phyloP scores from a whole-genome alignment of 2,888 invertebrate species.

The Sacculina carcini region DNA sequence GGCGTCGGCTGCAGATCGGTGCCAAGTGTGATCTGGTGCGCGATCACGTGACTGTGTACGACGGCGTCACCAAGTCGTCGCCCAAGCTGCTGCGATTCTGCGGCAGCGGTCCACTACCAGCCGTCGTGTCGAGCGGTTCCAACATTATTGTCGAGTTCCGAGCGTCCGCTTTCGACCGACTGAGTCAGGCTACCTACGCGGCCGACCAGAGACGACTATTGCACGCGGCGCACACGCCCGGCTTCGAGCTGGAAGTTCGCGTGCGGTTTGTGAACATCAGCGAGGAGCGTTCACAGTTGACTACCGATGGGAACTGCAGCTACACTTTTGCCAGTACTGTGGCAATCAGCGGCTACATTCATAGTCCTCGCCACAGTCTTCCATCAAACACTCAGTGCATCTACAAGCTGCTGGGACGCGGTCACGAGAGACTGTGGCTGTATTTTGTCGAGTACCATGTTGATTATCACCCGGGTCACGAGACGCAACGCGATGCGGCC shows the following conservation, averaged over 20 bases:
- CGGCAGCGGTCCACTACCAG: slow-evolving; percentile 47
- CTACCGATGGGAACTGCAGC: background rate
- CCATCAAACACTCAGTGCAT: slow-evolving; percentile 58
- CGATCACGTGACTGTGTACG: slow-evolving; percentile 54
- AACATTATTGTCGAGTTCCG: slow-evolving; percentile 52
- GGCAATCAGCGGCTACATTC: background rate
- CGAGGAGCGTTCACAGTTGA: slow-evolving; percentile 1
- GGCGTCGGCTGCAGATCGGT: slow-evolving; percentile 31
- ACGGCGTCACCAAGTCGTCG: slow-evolving; percentile 31
- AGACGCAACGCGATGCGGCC: slow-evolving; percentile 16
- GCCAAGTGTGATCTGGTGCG: slow-evolving; percentile 27
- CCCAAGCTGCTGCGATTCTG: slow-evolving; percentile 49
- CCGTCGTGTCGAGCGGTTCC: slow-evolving; percentile 46
- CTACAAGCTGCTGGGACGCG: slow-evolving; percentile 26
- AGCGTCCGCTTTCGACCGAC: slow-evolving; percentile 53
- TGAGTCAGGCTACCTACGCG: slow-evolving; percentile 20
- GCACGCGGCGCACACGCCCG: slow-evolving; percentile 32
- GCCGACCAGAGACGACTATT: background rate
- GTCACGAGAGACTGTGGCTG: slow-evolving; percentile 52
- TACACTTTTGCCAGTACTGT: background rate
- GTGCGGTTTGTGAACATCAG: slow-evolving; percentile 21
- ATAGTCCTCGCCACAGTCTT: slow-evolving; percentile 37
- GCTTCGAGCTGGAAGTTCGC: slow-evolving; percentile 55
- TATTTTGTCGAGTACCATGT: slow-evolving; percentile 59
- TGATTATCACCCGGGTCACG: background rate